Percentiles rank a stretch among this genome's conserved stretches.
Conservation (phyloP, 2,888 invertebrate genomes). For the Anorthoa munda region DNA sequence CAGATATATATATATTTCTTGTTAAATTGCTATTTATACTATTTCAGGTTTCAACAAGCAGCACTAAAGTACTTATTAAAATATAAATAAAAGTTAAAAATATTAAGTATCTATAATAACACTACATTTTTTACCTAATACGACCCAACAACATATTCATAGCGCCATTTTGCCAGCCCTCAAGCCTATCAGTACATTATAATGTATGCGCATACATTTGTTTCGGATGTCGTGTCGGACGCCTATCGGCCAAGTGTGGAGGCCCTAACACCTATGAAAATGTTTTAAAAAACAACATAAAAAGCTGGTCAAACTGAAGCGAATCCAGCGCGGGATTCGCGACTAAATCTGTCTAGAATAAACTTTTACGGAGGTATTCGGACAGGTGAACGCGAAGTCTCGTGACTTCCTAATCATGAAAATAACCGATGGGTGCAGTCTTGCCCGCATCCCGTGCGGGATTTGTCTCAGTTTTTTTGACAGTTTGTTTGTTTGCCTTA, state of each 20-base stretch:
- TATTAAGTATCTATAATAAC: neutral
- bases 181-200: constrained; percentile 75
- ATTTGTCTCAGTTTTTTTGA: neutral
- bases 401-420: neutral
- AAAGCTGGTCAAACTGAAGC: too few species aligned
- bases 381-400: neutral
- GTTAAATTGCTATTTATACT: neutral
- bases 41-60: neutral
- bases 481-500: too few species aligned
- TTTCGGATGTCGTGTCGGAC: constrained; percentile 72
- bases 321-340: neutral
- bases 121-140: neutral
- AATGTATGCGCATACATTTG: constrained; percentile 86
- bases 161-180: constrained; percentile 72
- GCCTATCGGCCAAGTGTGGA: constrained; percentile 68
- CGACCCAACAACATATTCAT: constrained; percentile 27
- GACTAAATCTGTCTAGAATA: too few species aligned
- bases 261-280: constrained; percentile 70
- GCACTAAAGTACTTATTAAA: neutral
- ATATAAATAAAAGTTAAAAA: too few species aligned
- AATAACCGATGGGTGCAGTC: neutral
- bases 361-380: neutral
- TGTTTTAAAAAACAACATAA: constrained; percentile 63
- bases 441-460: neutral
- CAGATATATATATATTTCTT: neutral